A percentile compares a stretch with the other conserved stretches of the same genome.
Evolutionary conservation across 1,140 invertebrate genomes (phyloP).

Genomic region (Rhizoglyphus robini): DNA sequence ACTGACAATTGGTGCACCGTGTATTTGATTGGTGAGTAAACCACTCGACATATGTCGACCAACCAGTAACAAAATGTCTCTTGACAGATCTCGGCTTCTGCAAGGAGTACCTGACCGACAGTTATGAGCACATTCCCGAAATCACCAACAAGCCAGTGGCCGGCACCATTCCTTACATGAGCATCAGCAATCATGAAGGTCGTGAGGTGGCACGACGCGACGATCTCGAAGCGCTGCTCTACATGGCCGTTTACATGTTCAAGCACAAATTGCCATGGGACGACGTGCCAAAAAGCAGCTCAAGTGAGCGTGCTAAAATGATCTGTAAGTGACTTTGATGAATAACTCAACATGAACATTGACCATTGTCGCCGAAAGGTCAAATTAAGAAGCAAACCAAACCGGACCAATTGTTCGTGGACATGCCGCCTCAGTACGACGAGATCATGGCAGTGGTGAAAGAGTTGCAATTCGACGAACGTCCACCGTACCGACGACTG

Average conservation of each 20-base stretch:
- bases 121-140: conserved; percentile 42
- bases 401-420: neutral
- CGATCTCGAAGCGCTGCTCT: conserved; percentile 95
- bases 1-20: conserved; percentile 10
- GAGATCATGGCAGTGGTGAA: neutral
- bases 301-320: neutral
- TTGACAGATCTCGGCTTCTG: conserved; percentile 38
- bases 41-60: neutral
- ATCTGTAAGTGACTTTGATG: too few species aligned
- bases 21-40: conserved; percentile 30
- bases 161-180: conserved; percentile 39
- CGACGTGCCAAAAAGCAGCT: neutral
- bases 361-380: too few species aligned
- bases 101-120: conserved; percentile 41
- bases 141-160: conserved; percentile 46
- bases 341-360: too few species aligned
- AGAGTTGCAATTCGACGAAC: neutral
- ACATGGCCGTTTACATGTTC: conserved; percentile 99
- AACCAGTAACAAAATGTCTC: neutral
- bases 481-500: neutral
- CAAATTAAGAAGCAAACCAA: neutral
- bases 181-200: conserved; percentile 28
- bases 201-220: conserved; percentile 93
- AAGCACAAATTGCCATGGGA: conserved; percentile 98
- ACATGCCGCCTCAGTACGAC: neutral